These are phyloP conservation scores for Arion vulgaris DNA, from an alignment of 1,140 invertebrate species.

Conservation along the genomic window DNA sequence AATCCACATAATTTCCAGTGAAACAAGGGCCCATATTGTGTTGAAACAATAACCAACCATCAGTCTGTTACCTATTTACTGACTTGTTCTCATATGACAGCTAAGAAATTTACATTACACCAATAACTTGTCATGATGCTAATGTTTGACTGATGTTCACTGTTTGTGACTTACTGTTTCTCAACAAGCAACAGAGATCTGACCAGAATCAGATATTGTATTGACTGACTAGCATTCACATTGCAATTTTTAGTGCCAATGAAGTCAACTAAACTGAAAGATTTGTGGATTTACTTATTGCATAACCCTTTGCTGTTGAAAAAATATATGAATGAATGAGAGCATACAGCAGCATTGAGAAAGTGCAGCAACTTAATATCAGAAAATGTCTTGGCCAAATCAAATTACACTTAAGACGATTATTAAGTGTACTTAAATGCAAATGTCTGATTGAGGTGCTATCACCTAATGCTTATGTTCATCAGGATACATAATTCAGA, in stretches of 20 bases:
- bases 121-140: too few species aligned
- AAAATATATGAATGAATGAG: not conserved
- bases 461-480: not conserved
- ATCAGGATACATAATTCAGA: too few species aligned
- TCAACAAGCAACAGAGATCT: too few species aligned
- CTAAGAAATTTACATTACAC: too few species aligned
- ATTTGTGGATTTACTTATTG: conserved; percentile 37
- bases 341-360: not conserved
- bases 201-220: not conserved
- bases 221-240: not conserved
- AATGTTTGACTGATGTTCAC: too few species aligned
- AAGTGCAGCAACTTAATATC: not conserved
- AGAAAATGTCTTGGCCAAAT: not conserved
- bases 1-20: too few species aligned
- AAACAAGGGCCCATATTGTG: too few species aligned
- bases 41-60: too few species aligned
- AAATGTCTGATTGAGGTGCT: not conserved
- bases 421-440: not conserved
- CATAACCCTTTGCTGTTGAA: conserved; percentile 23
- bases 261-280: conserved; percentile 30
- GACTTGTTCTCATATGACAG: too few species aligned
- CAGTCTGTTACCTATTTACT: too few species aligned
- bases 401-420: not conserved
- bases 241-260: conserved; percentile 10
- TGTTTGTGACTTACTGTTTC: too few species aligned